phyloP scores from a whole-genome alignment of 2,888 invertebrate genomes.

The Aspidapion aeneum region DNA sequence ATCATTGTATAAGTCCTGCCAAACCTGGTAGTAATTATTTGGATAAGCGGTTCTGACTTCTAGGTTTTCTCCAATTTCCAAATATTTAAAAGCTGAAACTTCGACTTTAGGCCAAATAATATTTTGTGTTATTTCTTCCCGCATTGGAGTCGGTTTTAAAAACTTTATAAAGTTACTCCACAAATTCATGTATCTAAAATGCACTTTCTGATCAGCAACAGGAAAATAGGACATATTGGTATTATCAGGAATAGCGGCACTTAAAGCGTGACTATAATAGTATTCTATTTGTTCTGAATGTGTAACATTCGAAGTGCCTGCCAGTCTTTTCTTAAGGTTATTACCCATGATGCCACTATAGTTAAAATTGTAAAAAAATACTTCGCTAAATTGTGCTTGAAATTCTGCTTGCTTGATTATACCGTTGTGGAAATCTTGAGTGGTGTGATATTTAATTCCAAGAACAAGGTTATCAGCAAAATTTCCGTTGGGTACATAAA shows the following conservation, averaged over 20 bases:
- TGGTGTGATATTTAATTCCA: no score
- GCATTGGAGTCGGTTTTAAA: not conserved
- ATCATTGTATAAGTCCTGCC: no score
- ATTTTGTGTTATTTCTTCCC: not conserved
- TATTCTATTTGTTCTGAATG: not conserved
- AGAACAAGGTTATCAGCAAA: no score
- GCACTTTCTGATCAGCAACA: not conserved
- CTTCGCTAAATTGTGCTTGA: not conserved
- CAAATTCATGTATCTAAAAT: not conserved
- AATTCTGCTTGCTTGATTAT: not conserved
- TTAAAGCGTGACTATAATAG: not conserved
- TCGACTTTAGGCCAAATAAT: not conserved
- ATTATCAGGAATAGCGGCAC: not conserved
- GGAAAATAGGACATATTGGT: not conserved
- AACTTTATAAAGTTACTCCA: not conserved
- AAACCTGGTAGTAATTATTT: no score
- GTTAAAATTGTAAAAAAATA: not conserved
- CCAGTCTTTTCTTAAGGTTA: not conserved
- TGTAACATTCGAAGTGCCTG: not conserved
- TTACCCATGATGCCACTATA: not conserved
- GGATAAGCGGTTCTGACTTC: not conserved
- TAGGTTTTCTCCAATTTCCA: not conserved
- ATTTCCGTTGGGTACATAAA: no score
- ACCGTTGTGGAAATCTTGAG: not conserved
- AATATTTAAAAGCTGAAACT: not conserved